A percentile compares a stretch with the other conserved stretches of the same genome.
phyloP scores from a whole-genome alignment of 92 coral and sea anemone genomes.

The Siderastrea siderea region DNA sequence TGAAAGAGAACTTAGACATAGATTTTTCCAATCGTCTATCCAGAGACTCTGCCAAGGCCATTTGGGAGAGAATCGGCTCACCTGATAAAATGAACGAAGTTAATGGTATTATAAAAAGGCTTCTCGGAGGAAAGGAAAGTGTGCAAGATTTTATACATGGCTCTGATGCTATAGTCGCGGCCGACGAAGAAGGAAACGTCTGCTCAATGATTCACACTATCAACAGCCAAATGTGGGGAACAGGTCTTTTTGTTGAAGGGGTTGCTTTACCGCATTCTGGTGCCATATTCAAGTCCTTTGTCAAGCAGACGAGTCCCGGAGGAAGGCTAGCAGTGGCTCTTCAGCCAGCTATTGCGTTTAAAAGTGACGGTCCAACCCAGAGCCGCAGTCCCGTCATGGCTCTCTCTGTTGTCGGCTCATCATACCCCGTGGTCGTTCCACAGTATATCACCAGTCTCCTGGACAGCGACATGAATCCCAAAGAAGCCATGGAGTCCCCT shows the following conservation, averaged over 20 bases:
- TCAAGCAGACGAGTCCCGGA: slow-evolving; percentile 76
- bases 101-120: slow-evolving; percentile 75
- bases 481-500: slow-evolving; percentile 86
- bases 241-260: slow-evolving; percentile 92
- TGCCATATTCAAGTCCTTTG: slow-evolving; percentile 74
- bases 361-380: slow-evolving; percentile 2
- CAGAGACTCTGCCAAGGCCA: slow-evolving; percentile 70
- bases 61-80: slow-evolving; percentile 85
- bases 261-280: slow-evolving; percentile 89
- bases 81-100: slow-evolving; percentile 79
- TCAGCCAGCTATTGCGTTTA: slow-evolving; percentile 79
- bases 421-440: slow-evolving; percentile 74
- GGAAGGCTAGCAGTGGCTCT: slow-evolving; percentile 80
- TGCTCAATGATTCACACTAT: slow-evolving; percentile 96
- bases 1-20: slow-evolving; percentile 73
- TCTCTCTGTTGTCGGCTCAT: slow-evolving; percentile 86
- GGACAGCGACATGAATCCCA: slow-evolving; percentile 82
- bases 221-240: slow-evolving; percentile 92
- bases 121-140: slow-evolving; percentile 73
- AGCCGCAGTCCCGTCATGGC: slow-evolving; percentile 77
- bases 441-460: slow-evolving; percentile 81
- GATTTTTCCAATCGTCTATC: slow-evolving; percentile 78
- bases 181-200: slow-evolving; percentile 90
- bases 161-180: slow-evolving; percentile 89
- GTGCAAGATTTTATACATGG: slow-evolving; percentile 50